Evolutionary conservation across 2,888 invertebrate genomes (phyloP).

Genomic region (Zygothrica quintamaculata): DNA sequence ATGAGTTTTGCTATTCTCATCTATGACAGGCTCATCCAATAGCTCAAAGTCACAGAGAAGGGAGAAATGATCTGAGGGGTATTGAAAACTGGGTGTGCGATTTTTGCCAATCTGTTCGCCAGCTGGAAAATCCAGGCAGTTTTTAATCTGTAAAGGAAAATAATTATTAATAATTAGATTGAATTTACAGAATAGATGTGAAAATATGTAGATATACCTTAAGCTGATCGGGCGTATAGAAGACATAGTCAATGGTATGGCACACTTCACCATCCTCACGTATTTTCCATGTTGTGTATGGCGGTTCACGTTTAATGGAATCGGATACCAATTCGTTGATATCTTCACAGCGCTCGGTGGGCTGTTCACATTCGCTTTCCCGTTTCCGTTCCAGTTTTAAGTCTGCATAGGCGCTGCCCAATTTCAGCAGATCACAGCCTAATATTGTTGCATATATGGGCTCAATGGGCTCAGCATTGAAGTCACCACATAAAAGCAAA

Average conservation of each 20-base stretch:
- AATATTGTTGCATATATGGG: conserved; percentile 88
- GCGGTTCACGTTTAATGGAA: conserved; percentile 86
- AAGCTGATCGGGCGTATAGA: conserved; percentile 87
- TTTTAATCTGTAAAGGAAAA: conserved; percentile 74
- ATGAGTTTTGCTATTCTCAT: conserved; percentile 29
- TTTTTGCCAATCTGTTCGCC: conserved; percentile 88
- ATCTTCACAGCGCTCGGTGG: conserved; percentile 32
- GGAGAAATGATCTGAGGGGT: conserved; percentile 92
- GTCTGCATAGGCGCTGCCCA: conserved; percentile 86
- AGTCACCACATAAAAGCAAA: conserved; percentile 89
- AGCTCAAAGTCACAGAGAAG: conserved; percentile 88
- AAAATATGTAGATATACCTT: conserved; percentile 85
- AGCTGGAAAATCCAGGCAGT: conserved; percentile 86
- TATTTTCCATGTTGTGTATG: conserved; percentile 91
- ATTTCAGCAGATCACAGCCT: conserved; percentile 83
- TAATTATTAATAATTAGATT: not conserved
- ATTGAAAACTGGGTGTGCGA: conserved; percentile 88
- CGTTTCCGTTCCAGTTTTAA: conserved; percentile 71
- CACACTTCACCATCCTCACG: conserved; percentile 89
- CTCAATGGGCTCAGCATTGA: conserved; percentile 90
- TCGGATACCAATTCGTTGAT: conserved; percentile 67
- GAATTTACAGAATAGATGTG: not conserved
- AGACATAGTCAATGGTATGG: conserved; percentile 91
- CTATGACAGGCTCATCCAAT: conserved; percentile 43
- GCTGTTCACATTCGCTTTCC: conserved; percentile 39